phyloP scores from a whole-genome alignment of 2,113 vertebrate genomes.

The Grammomys dolichurus region DNA sequence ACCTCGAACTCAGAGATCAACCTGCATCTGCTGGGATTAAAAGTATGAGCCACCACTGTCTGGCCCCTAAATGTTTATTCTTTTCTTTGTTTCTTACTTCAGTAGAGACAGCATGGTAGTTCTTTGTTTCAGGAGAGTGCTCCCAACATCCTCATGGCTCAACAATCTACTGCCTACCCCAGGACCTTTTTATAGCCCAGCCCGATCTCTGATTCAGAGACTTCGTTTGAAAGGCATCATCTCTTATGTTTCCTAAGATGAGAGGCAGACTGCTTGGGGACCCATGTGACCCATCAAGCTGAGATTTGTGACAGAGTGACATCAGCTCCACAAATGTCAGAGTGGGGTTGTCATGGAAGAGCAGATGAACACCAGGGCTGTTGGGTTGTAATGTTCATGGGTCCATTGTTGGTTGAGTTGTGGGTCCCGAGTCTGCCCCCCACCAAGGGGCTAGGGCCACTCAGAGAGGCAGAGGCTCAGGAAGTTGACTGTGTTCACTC shows the following conservation, averaged over 20 bases:
- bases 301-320: slow-evolving; percentile 59
- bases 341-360: not conserved
- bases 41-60: not conserved
- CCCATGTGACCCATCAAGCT: not conserved
- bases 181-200: not conserved
- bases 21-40: not conserved
- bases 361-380: not conserved
- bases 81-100: not conserved
- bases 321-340: not conserved
- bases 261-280: not conserved
- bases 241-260: slow-evolving; percentile 12
- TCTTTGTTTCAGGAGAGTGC: not conserved
- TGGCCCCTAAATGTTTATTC: not conserved
- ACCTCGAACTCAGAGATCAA: not conserved
- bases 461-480: too few species aligned
- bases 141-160: not conserved
- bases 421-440: too few species aligned
- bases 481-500: too few species aligned
- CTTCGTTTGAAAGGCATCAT: slow-evolving; percentile 23
- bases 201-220: slow-evolving; percentile 8
- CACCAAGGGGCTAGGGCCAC: too few species aligned
- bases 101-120: not conserved
- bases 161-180: not conserved
- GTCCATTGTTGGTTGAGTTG: too few species aligned
- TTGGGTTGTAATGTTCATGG: too few species aligned